Evolutionary conservation across 64 coral and sea anemone genomes (phyloP).

Genomic region (Montipora foliosa): DNA sequence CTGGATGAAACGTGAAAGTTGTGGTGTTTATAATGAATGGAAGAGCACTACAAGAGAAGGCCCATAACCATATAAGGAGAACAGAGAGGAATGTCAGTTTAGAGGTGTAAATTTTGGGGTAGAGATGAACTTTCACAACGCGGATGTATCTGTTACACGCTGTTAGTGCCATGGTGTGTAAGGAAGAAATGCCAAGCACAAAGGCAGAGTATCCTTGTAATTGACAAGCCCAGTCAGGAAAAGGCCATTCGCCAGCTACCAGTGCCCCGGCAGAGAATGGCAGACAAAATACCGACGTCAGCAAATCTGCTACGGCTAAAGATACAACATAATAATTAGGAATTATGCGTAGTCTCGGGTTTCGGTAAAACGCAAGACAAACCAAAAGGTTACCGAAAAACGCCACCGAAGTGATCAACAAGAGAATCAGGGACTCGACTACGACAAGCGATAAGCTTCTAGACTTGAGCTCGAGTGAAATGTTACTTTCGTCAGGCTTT

Average conservation of each 20-base stretch:
- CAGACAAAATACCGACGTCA: constrained; percentile 51
- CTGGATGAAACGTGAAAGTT: constrained; percentile 53
- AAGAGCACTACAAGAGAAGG: constrained; percentile 26
- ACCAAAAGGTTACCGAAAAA: constrained; percentile 53
- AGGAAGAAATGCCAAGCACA: constrained; percentile 39
- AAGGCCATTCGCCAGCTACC: constrained; percentile 29
- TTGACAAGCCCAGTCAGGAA: not conserved
- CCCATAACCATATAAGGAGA: constrained; percentile 31
- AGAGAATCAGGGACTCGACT: not conserved
- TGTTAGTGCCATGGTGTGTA: constrained; percentile 65
- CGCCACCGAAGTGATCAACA: constrained; percentile 17
- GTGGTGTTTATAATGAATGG: constrained; percentile 11
- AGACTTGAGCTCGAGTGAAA: not conserved
- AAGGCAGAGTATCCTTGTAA: constrained; percentile 51
- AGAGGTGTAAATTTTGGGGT: constrained; percentile 17
- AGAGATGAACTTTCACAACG: constrained; percentile 42
- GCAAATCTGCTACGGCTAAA: constrained; percentile 55
- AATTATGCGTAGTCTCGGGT: constrained; percentile 45
- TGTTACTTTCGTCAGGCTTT: not conserved
- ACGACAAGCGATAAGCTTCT: not conserved
- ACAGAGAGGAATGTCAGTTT: constrained; percentile 21
- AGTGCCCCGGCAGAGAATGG: constrained; percentile 31
- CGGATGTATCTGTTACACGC: constrained; percentile 67
- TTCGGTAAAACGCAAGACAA: constrained; percentile 75
- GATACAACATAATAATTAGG: constrained; percentile 63